Evolutionary conservation across 2,113 vertebrate species (phyloP).

Genomic region (Ceyx melanurus): DNA sequence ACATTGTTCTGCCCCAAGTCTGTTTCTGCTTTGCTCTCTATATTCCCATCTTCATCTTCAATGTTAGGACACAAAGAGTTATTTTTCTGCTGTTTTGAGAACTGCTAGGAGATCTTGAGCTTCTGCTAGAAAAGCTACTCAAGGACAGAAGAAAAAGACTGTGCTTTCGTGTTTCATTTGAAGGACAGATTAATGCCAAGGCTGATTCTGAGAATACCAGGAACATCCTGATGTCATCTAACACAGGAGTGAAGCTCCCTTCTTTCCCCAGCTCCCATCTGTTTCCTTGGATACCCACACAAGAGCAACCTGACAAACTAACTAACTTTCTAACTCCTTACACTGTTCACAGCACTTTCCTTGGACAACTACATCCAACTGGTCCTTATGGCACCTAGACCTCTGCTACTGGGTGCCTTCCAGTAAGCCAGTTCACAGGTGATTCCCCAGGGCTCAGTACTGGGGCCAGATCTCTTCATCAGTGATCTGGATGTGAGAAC

Average conservation of each 20-base stretch:
- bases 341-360: neutral
- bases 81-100: neutral
- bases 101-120: neutral
- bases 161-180: neutral
- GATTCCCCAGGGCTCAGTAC: neutral
- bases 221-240: conserved; percentile 58
- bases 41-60: neutral
- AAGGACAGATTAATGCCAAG: neutral
- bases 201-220: conserved; percentile 26
- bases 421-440: neutral
- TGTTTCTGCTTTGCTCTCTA: neutral
- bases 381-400: neutral
- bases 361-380: neutral
- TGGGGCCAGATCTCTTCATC: neutral
- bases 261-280: conserved; percentile 1
- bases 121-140: neutral
- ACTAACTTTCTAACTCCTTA: conserved; percentile 37
- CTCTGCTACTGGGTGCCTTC: neutral
- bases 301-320: conserved; percentile 44
- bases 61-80: neutral
- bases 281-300: conserved; percentile 60
- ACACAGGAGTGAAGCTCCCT: neutral
- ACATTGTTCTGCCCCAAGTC: neutral
- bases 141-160: neutral
- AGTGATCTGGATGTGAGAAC: neutral